Base-by-base conservation (phyloP, 2,113 vertebrate genomes). In the Cyprinodon variegatus region DNA sequence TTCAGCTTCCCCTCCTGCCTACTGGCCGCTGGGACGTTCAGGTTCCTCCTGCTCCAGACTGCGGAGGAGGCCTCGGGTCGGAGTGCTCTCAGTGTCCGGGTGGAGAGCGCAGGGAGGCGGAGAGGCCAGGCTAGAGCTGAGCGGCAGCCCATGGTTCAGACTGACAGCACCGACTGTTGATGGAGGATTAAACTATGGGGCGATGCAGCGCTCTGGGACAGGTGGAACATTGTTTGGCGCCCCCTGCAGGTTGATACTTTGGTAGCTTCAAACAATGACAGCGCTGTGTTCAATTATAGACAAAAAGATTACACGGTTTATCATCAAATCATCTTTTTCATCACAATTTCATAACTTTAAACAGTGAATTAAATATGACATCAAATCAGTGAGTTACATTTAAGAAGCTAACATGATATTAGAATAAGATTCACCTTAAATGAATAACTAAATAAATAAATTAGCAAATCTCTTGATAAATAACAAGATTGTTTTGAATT, bases 1-100 rank as follows among this genome's bases (percentile, higher is more conserved):
- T 90, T 94, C 46, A 86, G 72, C 36, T 87, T 90, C 1, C 20
- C 63, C 0, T 74, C 29, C 5, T 36, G 69, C 22, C 38, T 53
- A 0, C 70, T 11, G 4, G 72, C 4, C 14, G 86, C 45, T 63
- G 88, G 91, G 10, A 83, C 22, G 20, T 68, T 85, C 8, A 89
- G 9, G 6, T 62, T 38, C 3, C 85, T 78, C 0, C 74, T 59
- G 5, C 0, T 48, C 11, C 14, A 20, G 6, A 22, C 3, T 1
- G 14, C 13, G 0, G 0, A 3, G 3, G n/a, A 36, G 39, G 7
- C 4, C 14, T 36, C 14, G 3, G 1, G 7, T 1, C 15, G 64
- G 61, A 72, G 11, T 1, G 7, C 57, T 1, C 13, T 0, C 0
- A 3, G 48, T 0, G 29, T 15, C 63, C 61, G 37, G 12, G 39